phyloP scores from a whole-genome alignment of 2,797 vertebrate species.

The Petrocephalus schoutedeni region DNA sequence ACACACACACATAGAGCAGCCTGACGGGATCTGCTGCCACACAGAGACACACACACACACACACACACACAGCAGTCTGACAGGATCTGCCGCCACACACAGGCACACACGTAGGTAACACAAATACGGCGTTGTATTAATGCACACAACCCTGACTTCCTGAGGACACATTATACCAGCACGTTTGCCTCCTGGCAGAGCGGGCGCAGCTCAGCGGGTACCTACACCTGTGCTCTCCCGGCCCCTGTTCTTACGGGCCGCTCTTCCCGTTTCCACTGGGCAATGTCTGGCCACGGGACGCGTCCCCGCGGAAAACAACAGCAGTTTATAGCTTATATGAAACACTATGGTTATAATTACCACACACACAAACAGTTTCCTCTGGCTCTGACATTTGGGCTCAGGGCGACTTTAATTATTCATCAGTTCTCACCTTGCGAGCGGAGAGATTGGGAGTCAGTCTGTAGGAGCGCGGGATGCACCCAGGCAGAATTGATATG shows the following conservation, averaged over 20 bases:
- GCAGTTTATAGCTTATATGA: slow-evolving; percentile 62
- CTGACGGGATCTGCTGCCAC: no score
- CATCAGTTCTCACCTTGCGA: slow-evolving; percentile 49
- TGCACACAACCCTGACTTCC: background rate
- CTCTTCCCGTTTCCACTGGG: background rate
- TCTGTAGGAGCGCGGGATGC: slow-evolving; percentile 49
- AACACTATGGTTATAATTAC: slow-evolving; percentile 72
- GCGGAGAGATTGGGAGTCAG: slow-evolving; percentile 32
- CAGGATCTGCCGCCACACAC: background rate
- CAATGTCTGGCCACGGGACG: no score
- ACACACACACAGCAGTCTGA: no score
- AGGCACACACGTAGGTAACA: background rate
- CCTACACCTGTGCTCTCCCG: slow-evolving; percentile 31
- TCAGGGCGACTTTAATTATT: slow-evolving; percentile 68
- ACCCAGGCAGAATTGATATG: slow-evolving; percentile 57
- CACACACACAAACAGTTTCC: slow-evolving; percentile 61
- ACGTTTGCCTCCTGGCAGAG: background rate
- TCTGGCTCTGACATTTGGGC: slow-evolving; percentile 70
- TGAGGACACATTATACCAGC: background rate
- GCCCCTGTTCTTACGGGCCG: background rate
- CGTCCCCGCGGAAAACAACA: slow-evolving; percentile 46
- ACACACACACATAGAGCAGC: no score
- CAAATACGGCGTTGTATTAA: background rate
- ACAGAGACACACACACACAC: background rate
- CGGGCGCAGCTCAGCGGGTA: slow-evolving; percentile 9